Percentiles rank a stretch among this genome's conserved stretches.
These are phyloP conservation scores for Agrochola lychnidis DNA, from an alignment of 2,888 invertebrate genomes.

Conservation along the genomic window DNA sequence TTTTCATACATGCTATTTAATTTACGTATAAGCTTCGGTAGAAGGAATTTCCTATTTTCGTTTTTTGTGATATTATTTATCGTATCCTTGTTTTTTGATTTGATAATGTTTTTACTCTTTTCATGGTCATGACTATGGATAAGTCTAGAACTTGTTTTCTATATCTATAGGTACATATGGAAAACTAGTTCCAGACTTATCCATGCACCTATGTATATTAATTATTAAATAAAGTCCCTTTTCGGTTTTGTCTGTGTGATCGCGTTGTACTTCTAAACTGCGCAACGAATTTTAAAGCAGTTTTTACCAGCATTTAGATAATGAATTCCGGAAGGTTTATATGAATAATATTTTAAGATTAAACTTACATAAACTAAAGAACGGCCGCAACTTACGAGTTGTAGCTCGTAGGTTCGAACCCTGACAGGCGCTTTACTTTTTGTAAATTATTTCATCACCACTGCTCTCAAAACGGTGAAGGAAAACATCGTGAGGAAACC, in stretches of 20 bases:
- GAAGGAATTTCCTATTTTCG: too few species aligned
- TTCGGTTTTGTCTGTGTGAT: background rate
- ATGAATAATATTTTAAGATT: too few species aligned
- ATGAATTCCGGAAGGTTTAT: background rate
- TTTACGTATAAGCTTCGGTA: background rate
- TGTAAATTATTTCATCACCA: too few species aligned
- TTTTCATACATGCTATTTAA: background rate
- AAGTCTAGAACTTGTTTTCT: background rate
- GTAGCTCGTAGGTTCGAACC: too few species aligned
- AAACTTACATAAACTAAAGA: background rate
- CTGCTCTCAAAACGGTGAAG: too few species aligned
- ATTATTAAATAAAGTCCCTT: background rate
- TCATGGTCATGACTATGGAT: background rate
- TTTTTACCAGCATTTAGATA: background rate
- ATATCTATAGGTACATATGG: too few species aligned
- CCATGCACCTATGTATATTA: too few species aligned
- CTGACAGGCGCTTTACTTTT: too few species aligned
- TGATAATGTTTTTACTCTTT: background rate
- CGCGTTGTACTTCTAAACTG: background rate
- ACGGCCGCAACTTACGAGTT: too few species aligned
- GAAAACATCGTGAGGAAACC: too few species aligned
- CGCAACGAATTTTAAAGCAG: background rate
- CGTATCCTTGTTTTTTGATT: background rate
- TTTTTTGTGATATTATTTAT: background rate
- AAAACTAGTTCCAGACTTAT: too few species aligned